A percentile compares a stretch with the other conserved stretches of the same genome.
Conservation (phyloP, 2,113 vertebrate genomes). For the Podilymbus podiceps region DNA sequence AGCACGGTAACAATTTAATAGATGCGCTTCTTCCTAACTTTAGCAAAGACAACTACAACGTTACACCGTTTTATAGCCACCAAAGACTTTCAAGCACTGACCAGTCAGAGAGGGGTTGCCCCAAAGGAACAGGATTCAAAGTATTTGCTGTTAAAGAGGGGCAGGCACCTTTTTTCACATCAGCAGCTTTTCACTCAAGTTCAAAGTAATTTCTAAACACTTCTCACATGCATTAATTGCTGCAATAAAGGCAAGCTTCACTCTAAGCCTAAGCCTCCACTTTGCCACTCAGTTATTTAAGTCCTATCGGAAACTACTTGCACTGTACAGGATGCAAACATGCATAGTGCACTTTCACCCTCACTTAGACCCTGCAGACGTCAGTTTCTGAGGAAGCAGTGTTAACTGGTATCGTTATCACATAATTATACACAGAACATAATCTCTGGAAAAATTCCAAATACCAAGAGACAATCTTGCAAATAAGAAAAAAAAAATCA, state of each 20-base stretch:
- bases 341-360: slow-evolving; percentile 13
- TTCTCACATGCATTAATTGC: neutral
- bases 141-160: neutral
- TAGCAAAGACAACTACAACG: neutral
- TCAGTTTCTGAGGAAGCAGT: slow-evolving; percentile 3
- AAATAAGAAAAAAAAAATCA: neutral
- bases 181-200: neutral
- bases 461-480: neutral
- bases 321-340: slow-evolving; percentile 11
- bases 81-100: neutral
- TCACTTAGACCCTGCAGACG: neutral
- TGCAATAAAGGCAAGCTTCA: neutral
- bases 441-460: slow-evolving; percentile 13
- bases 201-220: neutral
- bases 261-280: neutral
- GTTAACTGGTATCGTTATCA: neutral
- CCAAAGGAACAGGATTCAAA: neutral
- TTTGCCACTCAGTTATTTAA: neutral
- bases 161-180: neutral
- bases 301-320: neutral
- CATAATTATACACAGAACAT: neutral
- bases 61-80: neutral
- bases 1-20: neutral
- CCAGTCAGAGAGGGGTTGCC: neutral
- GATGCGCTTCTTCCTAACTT: neutral